Percentiles rank a stretch among this genome's conserved stretches.
These are phyloP conservation scores for Microctonus aethiopoides DNA, from an alignment of 2,888 invertebrate genomes.

Conservation along the genomic window DNA sequence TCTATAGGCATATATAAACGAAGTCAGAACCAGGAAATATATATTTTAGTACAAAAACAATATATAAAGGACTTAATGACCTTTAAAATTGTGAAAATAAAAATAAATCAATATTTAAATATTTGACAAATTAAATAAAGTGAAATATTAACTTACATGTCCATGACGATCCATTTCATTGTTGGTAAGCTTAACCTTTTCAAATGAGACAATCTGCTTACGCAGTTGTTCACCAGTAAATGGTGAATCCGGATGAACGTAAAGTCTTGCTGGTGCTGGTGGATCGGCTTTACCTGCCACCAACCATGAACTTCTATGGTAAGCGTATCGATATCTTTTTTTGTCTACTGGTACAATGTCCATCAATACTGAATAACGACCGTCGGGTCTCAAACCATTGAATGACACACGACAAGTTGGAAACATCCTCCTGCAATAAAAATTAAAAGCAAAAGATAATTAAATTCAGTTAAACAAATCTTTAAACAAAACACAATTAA, in stretches of 20 bases:
- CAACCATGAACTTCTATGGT: slow-evolving; percentile 97
- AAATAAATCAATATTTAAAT: slow-evolving; percentile 50
- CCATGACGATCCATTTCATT: slow-evolving; percentile 97
- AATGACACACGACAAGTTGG: slow-evolving; percentile 96
- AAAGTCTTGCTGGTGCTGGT: slow-evolving; percentile 91
- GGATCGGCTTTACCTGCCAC: slow-evolving; percentile 99
- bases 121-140: not conserved
- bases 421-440: slow-evolving; percentile 89
- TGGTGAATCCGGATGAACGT: slow-evolving; percentile 97
- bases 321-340: slow-evolving; percentile 96
- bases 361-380: slow-evolving; percentile 91
- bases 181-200: slow-evolving; percentile 98
- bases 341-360: slow-evolving; percentile 98
- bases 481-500: slow-evolving; percentile 8
- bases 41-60: too few relatives aligned
- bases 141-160: slow-evolving; percentile 75
- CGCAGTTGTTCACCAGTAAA: slow-evolving; percentile 94
- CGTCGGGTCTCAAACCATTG: slow-evolving; percentile 83
- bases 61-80: not conserved
- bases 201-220: slow-evolving; percentile 97
- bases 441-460: slow-evolving; percentile 4
- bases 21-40: too few relatives aligned
- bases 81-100: slow-evolving; percentile 19
- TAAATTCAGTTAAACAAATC: slow-evolving; percentile 12
- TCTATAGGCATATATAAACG: too few relatives aligned